A percentile compares a stretch with the other conserved stretches of the same genome.
phyloP scores from a whole-genome alignment of 2,797 vertebrate genomes.

The Bovichtus variegatus region DNA sequence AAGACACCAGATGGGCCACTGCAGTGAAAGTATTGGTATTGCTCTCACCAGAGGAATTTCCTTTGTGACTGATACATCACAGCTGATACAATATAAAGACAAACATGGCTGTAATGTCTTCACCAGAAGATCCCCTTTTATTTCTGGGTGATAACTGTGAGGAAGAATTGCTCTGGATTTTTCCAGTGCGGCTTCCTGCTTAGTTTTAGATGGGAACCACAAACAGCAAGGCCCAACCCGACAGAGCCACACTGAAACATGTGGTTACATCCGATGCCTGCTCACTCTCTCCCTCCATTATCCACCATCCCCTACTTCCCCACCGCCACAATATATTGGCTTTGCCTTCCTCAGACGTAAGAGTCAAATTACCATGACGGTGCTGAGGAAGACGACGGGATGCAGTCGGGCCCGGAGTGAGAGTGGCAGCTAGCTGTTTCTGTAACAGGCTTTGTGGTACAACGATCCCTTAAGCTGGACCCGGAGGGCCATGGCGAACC shows the following conservation, averaged over 20 bases:
- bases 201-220: conserved; percentile 70
- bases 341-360: conserved; percentile 62
- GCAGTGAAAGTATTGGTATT: conserved; percentile 26
- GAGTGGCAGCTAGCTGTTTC: conserved; percentile 61
- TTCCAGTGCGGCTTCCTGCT: conserved; percentile 71
- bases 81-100: conserved; percentile 43
- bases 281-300: conserved; percentile 61
- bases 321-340: conserved; percentile 59
- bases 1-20: conserved; percentile 40
- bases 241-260: conserved; percentile 63
- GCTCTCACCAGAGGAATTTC: conserved; percentile 39
- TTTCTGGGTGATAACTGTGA: conserved; percentile 53
- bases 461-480: conserved; percentile 59
- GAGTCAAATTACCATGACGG: conserved; percentile 71
- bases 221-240: conserved; percentile 64
- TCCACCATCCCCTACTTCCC: conserved; percentile 60
- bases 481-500: conserved; percentile 42
- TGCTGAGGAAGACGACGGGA: conserved; percentile 33
- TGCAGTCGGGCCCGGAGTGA: conserved; percentile 29
- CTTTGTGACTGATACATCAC: conserved; percentile 33
- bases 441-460: conserved; percentile 67
- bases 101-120: conserved; percentile 48
- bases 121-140: conserved; percentile 45
- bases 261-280: conserved; percentile 65
- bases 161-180: conserved; percentile 57